These are phyloP conservation scores for Drepana falcataria DNA, from an alignment of 2,888 invertebrate genomes.

Conservation along the genomic window DNA sequence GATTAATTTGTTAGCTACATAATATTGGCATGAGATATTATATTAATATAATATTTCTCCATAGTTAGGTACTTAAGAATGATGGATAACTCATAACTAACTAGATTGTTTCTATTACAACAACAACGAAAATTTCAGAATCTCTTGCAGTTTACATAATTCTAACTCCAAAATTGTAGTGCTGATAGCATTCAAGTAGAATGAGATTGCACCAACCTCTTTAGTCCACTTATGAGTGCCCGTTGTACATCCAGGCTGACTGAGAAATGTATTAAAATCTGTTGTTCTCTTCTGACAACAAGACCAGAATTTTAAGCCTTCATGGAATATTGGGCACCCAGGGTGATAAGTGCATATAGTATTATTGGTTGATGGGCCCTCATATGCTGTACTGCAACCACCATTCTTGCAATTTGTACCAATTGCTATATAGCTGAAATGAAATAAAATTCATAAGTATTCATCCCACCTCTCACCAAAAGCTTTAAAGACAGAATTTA, in stretches of 20 bases:
- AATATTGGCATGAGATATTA: too few relatives aligned
- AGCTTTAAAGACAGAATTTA: too few relatives aligned
- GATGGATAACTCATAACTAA: too few relatives aligned
- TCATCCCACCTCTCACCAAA: neutral
- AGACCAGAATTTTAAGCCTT: constrained; percentile 98
- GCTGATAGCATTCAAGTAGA: too few relatives aligned
- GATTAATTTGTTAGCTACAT: too few relatives aligned
- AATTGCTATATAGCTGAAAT: constrained; percentile 71
- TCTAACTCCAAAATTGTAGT: too few relatives aligned
- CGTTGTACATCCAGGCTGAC: constrained; percentile 92
- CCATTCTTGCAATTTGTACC: constrained; percentile 93
- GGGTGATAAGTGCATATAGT: constrained; percentile 88
- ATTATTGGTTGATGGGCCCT: constrained; percentile 80
- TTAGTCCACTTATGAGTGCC: constrained; percentile 93
- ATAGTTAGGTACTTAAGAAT: too few relatives aligned
- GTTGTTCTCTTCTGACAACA: constrained; percentile 96
- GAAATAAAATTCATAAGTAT: neutral
- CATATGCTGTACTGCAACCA: constrained; percentile 85
- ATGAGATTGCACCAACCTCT: constrained; percentile 65
- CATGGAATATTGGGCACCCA: constrained; percentile 95
- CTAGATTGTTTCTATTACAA: too few relatives aligned
- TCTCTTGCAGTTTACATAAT: too few relatives aligned
- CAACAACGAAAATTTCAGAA: too few relatives aligned
- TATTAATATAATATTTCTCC: too few relatives aligned
- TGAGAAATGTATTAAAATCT: constrained; percentile 95